Evolutionary conservation across 2,888 invertebrate genomes (phyloP), one percentile per base, ranked within the genome.

Genomic region (Uropetala carovei): DNA sequence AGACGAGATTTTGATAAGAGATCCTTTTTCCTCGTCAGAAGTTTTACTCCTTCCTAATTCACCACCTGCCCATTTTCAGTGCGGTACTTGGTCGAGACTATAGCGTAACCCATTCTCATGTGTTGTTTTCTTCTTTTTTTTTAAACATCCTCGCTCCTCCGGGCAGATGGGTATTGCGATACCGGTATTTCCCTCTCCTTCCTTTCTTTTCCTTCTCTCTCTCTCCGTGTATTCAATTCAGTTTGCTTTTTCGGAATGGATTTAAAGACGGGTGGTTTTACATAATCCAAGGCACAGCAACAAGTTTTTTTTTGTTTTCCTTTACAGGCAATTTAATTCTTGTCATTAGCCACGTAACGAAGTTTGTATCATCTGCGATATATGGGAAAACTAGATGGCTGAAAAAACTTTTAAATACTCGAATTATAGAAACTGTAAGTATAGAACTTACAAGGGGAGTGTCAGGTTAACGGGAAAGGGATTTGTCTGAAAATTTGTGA

Each of bases 171-270:
- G 60, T 18, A 43, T 43, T 43, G 16, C 59, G 86, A 86, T 86
- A 64, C 43, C 2, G 86, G 30, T 27, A 18, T 27, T 7, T 59
- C 58, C 59, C 27, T 56, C 86, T 59, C 9, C 22, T n/a, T 16
- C 82, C 18, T 14, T 86, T 11, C 56, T 43, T n/a, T 8, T 13
- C 89, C 27, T 56, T 18, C n/a, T 3, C 56, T 10, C 3, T 14
- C 56, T 5, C 10, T n/a, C 82, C 3, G n/a, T 11, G 89, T 43
- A 43, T 89, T 89, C 89, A 89, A 68, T 89, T 64, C 89, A 60
- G 60, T 86, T 86, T 86, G n/a, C 18, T 86, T 86, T 58, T 64
- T 22, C 60, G 89, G 43, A 89, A 22, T 30, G 89, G 56, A 64
- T 64, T 89, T 43, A 60, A 13, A 75, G 75, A 43, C 43, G 27